Percentiles rank a stretch among this genome's conserved stretches.
These are phyloP conservation scores for Myopa tessellatipennis DNA, from an alignment of 2,888 invertebrate genomes.

Conservation along the genomic window DNA sequence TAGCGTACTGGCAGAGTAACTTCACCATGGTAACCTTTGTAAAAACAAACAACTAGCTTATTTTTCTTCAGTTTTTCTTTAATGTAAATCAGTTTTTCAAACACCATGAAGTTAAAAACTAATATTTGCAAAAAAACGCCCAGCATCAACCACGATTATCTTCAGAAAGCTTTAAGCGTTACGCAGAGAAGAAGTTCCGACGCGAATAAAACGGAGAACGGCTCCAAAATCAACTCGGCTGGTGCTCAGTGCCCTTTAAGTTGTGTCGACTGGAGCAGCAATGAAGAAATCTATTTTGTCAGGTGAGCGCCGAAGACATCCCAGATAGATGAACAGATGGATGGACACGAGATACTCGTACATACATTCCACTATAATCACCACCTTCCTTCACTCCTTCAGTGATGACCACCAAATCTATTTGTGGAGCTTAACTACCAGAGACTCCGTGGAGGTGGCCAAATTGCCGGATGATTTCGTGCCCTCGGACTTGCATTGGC, in stretches of 20 bases:
- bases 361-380: background rate
- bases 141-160: constrained; percentile 46
- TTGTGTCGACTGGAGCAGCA: constrained; percentile 92
- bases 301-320: constrained; percentile 71
- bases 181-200: constrained; percentile 27
- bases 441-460: constrained; percentile 80
- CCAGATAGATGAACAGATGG: too few species aligned
- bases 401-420: constrained; percentile 94
- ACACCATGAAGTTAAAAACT: constrained; percentile 84
- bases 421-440: constrained; percentile 87
- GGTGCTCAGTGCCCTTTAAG: constrained; percentile 77
- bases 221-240: background rate
- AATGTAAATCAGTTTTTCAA: background rate
- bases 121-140: constrained; percentile 80
- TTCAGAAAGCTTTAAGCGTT: constrained; percentile 32
- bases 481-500: constrained; percentile 92
- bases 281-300: constrained; percentile 92
- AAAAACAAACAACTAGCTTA: constrained; percentile 24
- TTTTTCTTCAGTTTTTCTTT: background rate
- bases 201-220: background rate
- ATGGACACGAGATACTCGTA: too few species aligned
- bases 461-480: constrained; percentile 85
- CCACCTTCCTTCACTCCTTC: background rate
- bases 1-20: too few species aligned
- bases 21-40: constrained; percentile 45